Percentiles rank a stretch among this genome's conserved stretches.
Evolutionary conservation across 2,113 vertebrate genomes (phyloP).

Genomic region (Raja brachyura): DNA sequence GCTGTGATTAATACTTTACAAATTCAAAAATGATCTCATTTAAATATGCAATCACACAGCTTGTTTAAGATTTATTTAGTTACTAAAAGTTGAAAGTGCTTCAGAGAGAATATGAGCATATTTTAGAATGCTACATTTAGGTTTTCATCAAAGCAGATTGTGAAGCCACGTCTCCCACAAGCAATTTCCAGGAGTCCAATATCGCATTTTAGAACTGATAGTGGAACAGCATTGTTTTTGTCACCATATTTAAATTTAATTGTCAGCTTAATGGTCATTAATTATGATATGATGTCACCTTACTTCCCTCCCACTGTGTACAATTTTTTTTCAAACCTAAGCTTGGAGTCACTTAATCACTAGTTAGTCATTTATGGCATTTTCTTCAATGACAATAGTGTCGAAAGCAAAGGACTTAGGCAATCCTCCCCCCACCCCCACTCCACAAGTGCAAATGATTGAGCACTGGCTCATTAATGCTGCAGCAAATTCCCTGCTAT

Average conservation of each 20-base stretch:
- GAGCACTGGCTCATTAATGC: background rate
- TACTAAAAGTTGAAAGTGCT: background rate
- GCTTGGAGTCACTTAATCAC: background rate
- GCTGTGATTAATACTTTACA: background rate
- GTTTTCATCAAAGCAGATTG: background rate
- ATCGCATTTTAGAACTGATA: background rate
- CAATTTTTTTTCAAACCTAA: background rate
- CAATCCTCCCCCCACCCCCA: background rate
- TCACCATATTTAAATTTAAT: background rate
- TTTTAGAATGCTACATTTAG: background rate
- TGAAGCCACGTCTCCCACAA: background rate
- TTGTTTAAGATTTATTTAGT: conserved; percentile 10
- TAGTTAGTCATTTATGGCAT: background rate
- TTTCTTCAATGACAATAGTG: background rate
- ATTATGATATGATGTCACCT: background rate
- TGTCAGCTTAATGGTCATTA: background rate
- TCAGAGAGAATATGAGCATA: background rate
- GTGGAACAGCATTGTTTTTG: background rate
- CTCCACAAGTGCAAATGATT: background rate
- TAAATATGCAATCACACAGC: background rate
- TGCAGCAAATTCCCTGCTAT: background rate
- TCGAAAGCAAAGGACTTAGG: background rate
- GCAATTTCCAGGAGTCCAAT: background rate
- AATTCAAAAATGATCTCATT: background rate
- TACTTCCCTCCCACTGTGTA: conserved; percentile 23